Conservation (phyloP, 2,888 invertebrate species). For the Erebia aethiops region DNA sequence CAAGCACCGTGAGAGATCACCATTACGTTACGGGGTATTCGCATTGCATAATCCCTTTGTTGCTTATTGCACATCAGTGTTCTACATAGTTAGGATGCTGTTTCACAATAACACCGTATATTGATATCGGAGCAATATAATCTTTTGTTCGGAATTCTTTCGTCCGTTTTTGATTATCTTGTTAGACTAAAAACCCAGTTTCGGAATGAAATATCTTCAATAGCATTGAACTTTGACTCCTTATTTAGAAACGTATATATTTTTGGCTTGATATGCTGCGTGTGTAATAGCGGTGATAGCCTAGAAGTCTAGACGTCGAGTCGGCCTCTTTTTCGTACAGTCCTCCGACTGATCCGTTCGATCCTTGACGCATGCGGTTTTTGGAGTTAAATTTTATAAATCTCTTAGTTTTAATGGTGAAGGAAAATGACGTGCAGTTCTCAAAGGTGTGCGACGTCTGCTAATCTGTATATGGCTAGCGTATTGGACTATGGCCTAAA, state of each 20-base stretch:
- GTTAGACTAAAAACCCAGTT: constrained; percentile 32
- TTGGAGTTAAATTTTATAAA: too few relatives aligned
- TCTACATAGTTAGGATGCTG: constrained; percentile 19
- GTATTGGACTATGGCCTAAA: too few relatives aligned
- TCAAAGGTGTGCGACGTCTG: too few relatives aligned
- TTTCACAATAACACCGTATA: constrained; percentile 15
- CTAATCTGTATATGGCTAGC: too few relatives aligned
- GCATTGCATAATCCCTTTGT: constrained; percentile 37
- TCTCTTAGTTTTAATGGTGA: too few relatives aligned
- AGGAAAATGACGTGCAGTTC: too few relatives aligned
- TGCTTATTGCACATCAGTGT: constrained; percentile 29
- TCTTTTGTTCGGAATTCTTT: constrained; percentile 13
- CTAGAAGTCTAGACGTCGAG: too few relatives aligned
- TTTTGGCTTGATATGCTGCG: background rate
- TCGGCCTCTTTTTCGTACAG: too few relatives aligned
- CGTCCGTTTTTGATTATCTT: constrained; percentile 18
- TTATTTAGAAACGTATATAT: constrained; percentile 4
- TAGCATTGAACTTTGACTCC: constrained; percentile 19
- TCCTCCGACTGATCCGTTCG: too few relatives aligned
- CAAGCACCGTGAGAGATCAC: background rate
- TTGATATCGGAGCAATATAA: constrained; percentile 9
- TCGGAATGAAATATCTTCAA: constrained; percentile 13
- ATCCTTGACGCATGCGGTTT: too few relatives aligned
- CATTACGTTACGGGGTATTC: constrained; percentile 24
- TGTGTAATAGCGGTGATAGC: background rate